A percentile compares a stretch with the other conserved stretches of the same genome.
These are phyloP conservation scores for Indri indri DNA, from an alignment of 2,113 vertebrate genomes.

Conservation along the genomic window DNA sequence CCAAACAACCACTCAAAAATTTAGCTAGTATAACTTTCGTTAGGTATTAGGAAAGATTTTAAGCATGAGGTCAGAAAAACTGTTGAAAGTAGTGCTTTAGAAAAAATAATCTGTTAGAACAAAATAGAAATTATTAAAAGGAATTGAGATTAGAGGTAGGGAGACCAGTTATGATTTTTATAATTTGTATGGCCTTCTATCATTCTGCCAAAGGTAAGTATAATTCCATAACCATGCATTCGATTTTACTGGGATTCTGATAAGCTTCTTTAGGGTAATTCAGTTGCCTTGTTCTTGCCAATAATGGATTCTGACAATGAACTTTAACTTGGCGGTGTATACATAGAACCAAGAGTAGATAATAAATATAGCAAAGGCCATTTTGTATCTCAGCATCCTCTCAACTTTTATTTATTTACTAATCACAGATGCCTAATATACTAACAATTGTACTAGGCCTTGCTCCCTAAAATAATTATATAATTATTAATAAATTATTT, in stretches of 20 bases:
- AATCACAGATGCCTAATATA: neutral
- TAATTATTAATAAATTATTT: neutral
- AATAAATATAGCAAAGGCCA: neutral
- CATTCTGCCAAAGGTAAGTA: neutral
- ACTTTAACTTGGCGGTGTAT: neutral
- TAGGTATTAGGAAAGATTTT: neutral
- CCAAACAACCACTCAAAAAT: neutral
- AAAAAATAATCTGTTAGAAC: neutral
- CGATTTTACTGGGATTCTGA: neutral
- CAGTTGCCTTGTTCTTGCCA: neutral
- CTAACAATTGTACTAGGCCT: neutral
- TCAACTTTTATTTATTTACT: neutral
- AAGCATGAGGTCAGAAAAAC: neutral
- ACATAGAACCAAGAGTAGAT: neutral
- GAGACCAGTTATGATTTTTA: neutral
- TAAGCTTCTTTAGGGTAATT: neutral
- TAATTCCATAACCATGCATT: neutral
- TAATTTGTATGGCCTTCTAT: neutral
- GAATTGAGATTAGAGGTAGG: neutral
- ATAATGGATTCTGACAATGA: neutral
- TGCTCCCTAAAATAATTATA: neutral
- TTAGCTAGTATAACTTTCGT: neutral
- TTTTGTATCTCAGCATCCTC: neutral
- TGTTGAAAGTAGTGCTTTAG: neutral
- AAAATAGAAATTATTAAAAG: conserved; percentile 1